Percentiles rank a stretch among this genome's conserved stretches.
These are phyloP conservation scores for Apodemia hepburni DNA, from an alignment of 2,888 invertebrate species.

Conservation along the genomic window DNA sequence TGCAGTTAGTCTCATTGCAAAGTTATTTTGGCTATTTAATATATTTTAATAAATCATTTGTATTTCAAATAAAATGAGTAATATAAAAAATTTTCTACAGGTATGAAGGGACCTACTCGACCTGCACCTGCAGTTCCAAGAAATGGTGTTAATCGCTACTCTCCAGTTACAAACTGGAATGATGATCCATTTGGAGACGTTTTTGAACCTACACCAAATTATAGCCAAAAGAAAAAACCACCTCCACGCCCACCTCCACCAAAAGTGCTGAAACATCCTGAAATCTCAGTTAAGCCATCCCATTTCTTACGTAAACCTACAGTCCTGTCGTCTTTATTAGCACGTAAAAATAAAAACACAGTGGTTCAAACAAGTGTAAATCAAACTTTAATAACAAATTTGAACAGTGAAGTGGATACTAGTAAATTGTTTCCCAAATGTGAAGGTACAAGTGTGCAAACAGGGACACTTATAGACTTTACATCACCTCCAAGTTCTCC, in stretches of 20 bases:
- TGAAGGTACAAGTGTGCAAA: conserved; percentile 67
- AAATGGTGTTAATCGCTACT: conserved; percentile 57
- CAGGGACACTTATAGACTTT: conserved; percentile 84
- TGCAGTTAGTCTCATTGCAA: too few species aligned
- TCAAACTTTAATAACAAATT: conserved; percentile 43
- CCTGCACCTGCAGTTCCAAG: conserved; percentile 78
- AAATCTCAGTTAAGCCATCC: conserved; percentile 69
- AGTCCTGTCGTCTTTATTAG: conserved; percentile 60
- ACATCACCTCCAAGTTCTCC: conserved; percentile 88
- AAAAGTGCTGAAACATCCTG: conserved; percentile 56
- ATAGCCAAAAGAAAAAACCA: conserved; percentile 82
- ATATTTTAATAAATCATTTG: background rate
- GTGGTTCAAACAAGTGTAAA: conserved; percentile 37
- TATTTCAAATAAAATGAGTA: background rate
- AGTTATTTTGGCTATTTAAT: background rate
- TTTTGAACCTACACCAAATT: conserved; percentile 66
- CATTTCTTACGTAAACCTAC: conserved; percentile 75
- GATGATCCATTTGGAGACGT: conserved; percentile 74
- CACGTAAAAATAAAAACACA: conserved; percentile 57
- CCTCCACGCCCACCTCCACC: conserved; percentile 88
- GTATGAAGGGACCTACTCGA: conserved; percentile 82
- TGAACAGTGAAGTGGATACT: conserved; percentile 53
- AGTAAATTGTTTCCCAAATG: conserved; percentile 68
- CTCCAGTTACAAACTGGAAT: conserved; percentile 79
- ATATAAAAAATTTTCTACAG: conserved; percentile 43